A percentile compares a stretch with the other conserved stretches of the same genome.
phyloP scores from a whole-genome alignment of 2,797 vertebrate species.

The Gastrophryne carolinensis region DNA sequence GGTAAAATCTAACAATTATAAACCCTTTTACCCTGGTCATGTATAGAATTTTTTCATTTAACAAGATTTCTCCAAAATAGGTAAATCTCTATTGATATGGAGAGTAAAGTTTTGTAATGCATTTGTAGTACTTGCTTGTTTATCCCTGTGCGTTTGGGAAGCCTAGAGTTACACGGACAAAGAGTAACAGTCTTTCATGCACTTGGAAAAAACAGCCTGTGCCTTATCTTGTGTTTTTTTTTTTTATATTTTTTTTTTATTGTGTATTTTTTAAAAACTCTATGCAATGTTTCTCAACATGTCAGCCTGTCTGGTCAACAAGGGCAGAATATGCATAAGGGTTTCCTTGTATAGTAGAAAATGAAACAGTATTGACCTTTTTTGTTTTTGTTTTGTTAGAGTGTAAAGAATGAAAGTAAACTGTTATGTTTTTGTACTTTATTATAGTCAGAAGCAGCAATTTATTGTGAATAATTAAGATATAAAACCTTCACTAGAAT shows the following conservation, averaged over 20 bases:
- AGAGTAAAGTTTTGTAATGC: constrained; percentile 55
- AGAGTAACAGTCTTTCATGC: constrained; percentile 13
- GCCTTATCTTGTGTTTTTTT: constrained; percentile 70
- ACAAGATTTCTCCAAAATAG: constrained; percentile 64
- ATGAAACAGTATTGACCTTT: constrained; percentile 53
- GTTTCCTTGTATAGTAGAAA: constrained; percentile 46
- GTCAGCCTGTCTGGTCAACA: constrained; percentile 42
- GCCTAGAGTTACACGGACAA: not conserved
- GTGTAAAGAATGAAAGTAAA: constrained; percentile 23
- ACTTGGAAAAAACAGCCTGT: constrained; percentile 60
- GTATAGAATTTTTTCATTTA: not conserved
- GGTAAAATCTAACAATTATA: too few relatives aligned
- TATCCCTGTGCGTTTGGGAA: constrained; percentile 2
- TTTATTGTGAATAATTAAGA: not conserved
- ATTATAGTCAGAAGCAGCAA: constrained; percentile 4
- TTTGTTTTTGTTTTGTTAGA: constrained; percentile 51
- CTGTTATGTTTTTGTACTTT: constrained; percentile 17
- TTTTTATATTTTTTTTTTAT: constrained; percentile 9
- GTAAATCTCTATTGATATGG: constrained; percentile 55
- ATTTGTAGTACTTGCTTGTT: constrained; percentile 7
- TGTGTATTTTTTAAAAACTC: constrained; percentile 14
- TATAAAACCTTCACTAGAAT: not conserved
- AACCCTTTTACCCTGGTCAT: too few relatives aligned
- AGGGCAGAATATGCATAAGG: constrained; percentile 46
- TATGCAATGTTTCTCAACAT: constrained; percentile 42